Evolutionary conservation across 1,140 invertebrate species (phyloP).

Genomic region (Ptiloglossa arizonensis): DNA sequence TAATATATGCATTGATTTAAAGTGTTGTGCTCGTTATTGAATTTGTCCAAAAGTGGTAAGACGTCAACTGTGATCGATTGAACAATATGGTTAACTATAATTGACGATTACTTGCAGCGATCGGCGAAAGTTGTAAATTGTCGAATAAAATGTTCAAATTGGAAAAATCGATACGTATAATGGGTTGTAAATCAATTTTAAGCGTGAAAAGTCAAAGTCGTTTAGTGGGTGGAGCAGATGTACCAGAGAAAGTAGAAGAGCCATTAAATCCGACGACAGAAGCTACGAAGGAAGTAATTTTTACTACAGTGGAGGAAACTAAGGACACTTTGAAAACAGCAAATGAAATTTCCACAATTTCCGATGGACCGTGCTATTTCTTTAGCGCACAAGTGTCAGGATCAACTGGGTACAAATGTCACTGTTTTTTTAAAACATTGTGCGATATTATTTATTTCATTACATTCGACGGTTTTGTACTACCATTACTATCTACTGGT

Average conservation of each 20-base stretch:
- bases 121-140: slow-evolving; percentile 14
- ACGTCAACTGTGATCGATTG: no score
- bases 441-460: no score
- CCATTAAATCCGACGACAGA: background rate
- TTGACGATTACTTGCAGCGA: background rate
- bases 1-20: slow-evolving; percentile 15
- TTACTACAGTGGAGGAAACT: background rate
- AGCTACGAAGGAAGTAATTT: background rate
- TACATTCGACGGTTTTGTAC: no score
- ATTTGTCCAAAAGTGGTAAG: slow-evolving; percentile 39
- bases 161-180: slow-evolving; percentile 10
- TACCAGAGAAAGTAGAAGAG: slow-evolving; percentile 9
- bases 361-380: slow-evolving; percentile 38
- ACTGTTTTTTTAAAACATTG: no score
- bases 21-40: slow-evolving; percentile 37
- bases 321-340: background rate
- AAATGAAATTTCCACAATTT: background rate
- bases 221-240: slow-evolving; percentile 60
- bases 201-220: slow-evolving; percentile 38
- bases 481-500: no score
- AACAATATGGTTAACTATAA: slow-evolving; percentile 1
- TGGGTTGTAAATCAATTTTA: slow-evolving; percentile 23
- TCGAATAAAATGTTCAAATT: slow-evolving; percentile 19
- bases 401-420: slow-evolving; percentile 37
- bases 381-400: slow-evolving; percentile 16